Base-by-base conservation (phyloP, 2,888 invertebrate species). In the Aporophyla nigra region DNA sequence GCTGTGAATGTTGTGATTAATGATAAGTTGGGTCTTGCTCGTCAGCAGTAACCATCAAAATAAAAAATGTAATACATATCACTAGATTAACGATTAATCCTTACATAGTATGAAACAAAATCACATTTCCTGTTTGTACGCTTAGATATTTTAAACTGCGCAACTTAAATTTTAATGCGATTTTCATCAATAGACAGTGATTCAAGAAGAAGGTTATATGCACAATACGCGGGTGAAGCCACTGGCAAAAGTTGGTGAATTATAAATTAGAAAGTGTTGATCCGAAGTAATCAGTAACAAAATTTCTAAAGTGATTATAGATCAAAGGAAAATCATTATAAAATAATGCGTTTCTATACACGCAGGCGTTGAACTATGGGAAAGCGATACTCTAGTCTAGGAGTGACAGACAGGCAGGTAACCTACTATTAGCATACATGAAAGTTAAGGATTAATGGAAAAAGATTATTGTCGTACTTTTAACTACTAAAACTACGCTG, bases 221-320 rank as follows among this genome's bases (percentile, higher is more conserved):
- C n/a, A n/a, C n/a, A n/a, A n/a, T n/a, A n/a, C n/a, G n/a, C n/a
- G n/a, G n/a, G n/a, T n/a, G n/a, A n/a, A n/a, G n/a, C n/a, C n/a
- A n/a, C n/a, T n/a, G n/a, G n/a, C n/a, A n/a, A n/a, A n/a, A n/a
- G n/a, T n/a, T n/a, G n/a, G n/a, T n/a, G n/a, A n/a, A n/a, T 61
- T 19, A 70, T 51, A 62, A 56, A 24, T 33, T 14, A 66, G 27
- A 76, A 76, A 69, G 70, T 51, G 16, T 56, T 40, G 9, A n/a
- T 51, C 49, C 10, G 5, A 51, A 53, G 21, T 24, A 61, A 59
- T 62, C 71, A 43, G 27, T 62, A 56, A 66, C 51, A 69, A 40
- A 33, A 19, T 80, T 68, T 75, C 75, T 81, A 59, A 66, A n/a
- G 24, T 74, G 49, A 81, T 78, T 54, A 62, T 51, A 33, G 54